Evolutionary conservation across 2,113 vertebrate genomes (phyloP).

Genomic region (Chelonoidis abingdonii): DNA sequence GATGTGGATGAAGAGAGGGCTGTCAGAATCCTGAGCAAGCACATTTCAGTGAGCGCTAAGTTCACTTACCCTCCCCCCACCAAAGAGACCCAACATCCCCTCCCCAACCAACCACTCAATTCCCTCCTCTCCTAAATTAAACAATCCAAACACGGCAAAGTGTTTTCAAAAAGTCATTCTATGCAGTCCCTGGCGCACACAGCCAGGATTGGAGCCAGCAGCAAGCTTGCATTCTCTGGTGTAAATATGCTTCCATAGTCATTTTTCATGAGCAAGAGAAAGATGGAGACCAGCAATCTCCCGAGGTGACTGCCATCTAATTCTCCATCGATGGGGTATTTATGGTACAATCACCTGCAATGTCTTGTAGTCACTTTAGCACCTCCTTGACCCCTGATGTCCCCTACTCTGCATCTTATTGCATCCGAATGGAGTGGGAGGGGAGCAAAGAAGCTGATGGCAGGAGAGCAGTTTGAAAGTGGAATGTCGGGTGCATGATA

Average conservation of each 20-base stretch:
- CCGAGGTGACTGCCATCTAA: slow-evolving; percentile 38
- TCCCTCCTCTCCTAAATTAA: background rate
- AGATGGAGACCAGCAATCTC: slow-evolving; percentile 51
- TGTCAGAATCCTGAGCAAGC: background rate
- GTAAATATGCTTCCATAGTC: slow-evolving; percentile 40
- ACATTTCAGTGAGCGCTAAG: background rate
- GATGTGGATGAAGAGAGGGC: background rate
- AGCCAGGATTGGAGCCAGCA: background rate
- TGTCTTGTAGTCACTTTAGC: slow-evolving; percentile 61
- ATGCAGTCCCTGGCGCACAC: slow-evolving; percentile 14
- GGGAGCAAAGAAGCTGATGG: slow-evolving; percentile 36
- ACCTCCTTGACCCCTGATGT: slow-evolving; percentile 47
- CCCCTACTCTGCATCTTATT: slow-evolving; percentile 49
- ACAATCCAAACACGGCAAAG: background rate
- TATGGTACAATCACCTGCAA: slow-evolving; percentile 36
- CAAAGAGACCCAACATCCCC: too few species aligned
- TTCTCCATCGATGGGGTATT: slow-evolving; percentile 57
- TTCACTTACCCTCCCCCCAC: background rate
- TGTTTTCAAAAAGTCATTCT: slow-evolving; percentile 26
- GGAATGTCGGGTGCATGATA: slow-evolving; percentile 42
- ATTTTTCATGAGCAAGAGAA: slow-evolving; percentile 48
- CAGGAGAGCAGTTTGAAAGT: background rate
- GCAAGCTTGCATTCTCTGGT: slow-evolving; percentile 5
- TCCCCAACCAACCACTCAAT: background rate
- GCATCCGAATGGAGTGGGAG: slow-evolving; percentile 36